Conservation (phyloP, 2,888 invertebrate genomes). For the Schizaphis graminum region DNA sequence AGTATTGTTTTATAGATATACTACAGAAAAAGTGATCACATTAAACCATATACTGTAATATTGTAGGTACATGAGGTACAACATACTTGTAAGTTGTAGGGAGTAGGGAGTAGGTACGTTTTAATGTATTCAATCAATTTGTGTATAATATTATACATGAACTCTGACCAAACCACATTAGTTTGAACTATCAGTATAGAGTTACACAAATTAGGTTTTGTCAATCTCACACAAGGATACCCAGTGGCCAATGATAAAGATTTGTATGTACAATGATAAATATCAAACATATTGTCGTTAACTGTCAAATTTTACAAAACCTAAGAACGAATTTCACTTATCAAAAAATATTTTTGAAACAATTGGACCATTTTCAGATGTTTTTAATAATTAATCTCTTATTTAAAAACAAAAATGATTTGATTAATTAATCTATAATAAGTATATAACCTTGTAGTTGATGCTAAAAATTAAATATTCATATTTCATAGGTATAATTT, state of each 20-base stretch:
- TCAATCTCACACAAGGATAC: not conserved
- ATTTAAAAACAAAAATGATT: not conserved
- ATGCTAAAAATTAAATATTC: not conserved
- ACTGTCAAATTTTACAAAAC: too few species aligned
- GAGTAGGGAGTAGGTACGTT: not conserved
- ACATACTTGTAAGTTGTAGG: too few species aligned
- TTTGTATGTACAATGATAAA: too few species aligned
- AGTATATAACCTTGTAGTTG: not conserved
- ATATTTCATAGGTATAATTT: not conserved
- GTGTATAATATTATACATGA: not conserved
- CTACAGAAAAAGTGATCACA: not conserved
- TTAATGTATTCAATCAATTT: not conserved
- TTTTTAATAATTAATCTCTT: not conserved
- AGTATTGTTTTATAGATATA: not conserved
- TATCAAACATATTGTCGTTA: too few species aligned
- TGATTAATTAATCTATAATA: not conserved
- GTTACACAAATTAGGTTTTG: not conserved
- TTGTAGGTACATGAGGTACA: not conserved
- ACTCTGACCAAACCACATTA: not conserved
- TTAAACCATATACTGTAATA: not conserved
- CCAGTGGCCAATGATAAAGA: not conserved
- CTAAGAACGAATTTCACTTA: not conserved
- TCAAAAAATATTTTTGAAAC: not conserved
- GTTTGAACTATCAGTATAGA: not conserved
- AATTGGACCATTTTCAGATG: not conserved